Conservation (phyloP, 2,113 vertebrate genomes). For the Albula glossodonta region DNA sequence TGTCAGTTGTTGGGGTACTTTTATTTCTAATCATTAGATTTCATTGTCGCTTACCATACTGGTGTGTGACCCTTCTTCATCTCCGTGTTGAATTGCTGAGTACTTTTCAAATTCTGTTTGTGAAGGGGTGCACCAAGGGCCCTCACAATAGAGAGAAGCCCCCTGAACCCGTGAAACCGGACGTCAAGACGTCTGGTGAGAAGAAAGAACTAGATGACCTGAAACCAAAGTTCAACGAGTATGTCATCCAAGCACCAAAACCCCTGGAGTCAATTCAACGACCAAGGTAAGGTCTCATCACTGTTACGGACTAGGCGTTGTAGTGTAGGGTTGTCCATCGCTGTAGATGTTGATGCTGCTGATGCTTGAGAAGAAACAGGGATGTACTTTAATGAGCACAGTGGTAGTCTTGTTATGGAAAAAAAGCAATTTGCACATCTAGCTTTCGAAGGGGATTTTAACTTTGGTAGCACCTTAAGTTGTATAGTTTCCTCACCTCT, state of each 20-base stretch:
- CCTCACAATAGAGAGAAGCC: constrained; percentile 93
- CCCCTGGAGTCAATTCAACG: constrained; percentile 87
- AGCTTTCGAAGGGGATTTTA: not conserved
- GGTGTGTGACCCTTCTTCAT: not conserved
- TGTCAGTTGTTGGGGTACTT: not conserved
- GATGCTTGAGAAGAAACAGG: not conserved
- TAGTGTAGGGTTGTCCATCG: not conserved
- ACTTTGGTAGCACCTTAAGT: too few species aligned
- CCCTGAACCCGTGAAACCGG: constrained; percentile 89
- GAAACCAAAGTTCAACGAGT: constrained; percentile 88
- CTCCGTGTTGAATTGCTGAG: not conserved
- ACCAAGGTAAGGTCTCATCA: constrained; percentile 76
- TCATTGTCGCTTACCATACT: not conserved
- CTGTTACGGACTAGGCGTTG: not conserved
- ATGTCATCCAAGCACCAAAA: constrained; percentile 89
- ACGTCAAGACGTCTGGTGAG: constrained; percentile 84
- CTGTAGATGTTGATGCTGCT: not conserved
- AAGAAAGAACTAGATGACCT: constrained; percentile 78
- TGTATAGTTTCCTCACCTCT: too few species aligned
- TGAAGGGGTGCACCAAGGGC: constrained; percentile 93
- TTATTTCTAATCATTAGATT: not conserved
- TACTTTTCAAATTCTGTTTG: not conserved
- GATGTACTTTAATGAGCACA: not conserved
- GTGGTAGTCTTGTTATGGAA: too few species aligned
- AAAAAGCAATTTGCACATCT: too few species aligned